Base-by-base conservation (phyloP, 2,888 invertebrate genomes). In the Caradrina clavipalpis region DNA sequence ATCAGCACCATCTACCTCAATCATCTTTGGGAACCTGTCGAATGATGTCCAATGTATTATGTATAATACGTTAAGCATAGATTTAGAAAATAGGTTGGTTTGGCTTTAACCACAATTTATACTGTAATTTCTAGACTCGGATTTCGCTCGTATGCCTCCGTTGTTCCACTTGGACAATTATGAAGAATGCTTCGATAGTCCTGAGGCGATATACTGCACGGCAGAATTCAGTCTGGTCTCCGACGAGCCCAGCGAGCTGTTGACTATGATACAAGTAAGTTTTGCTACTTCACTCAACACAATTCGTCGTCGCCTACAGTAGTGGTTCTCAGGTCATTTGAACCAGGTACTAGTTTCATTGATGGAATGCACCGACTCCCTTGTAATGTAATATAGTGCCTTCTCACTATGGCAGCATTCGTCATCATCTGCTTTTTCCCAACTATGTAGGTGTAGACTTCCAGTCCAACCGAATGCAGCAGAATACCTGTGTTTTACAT, bases 111-210 rank as follows among this genome's bases (percentile, higher is more conserved):
- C 17, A 15, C 3, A 45, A 45, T 45, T n/a, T 17, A 45, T 17
- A 5, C 17, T 17, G 5, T 45, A 11, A 17, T 39, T 59, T 50
- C 0, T 42, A 79, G 79, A 59, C 5, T 22, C 72, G 0, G 87
- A 88, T 21, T 84, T 85, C 22, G 69, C 73, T 7, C 81, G 61
- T 4, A 83, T 90, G 82, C 90, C 90, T 0, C 82, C 85, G 0
- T 3, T 87, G 5, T 81, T 81, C 51, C 66, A 76, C 0, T 11
- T 88, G 45, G 90, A 90, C 39, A 69, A 69, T 11, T 89, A 86
- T 49, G 81, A 84, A 19, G 56, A 63, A 6, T 89, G 90, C 56
- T 60, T 87, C 7, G 58, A 66, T 4, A 62, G 82, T 10, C 70
- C 81, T 0, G 71, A 69, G 4, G 82, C 67, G 1, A 13, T 82